phyloP scores from a whole-genome alignment of 2,888 invertebrate genomes.

The Napeogenes inachia region DNA sequence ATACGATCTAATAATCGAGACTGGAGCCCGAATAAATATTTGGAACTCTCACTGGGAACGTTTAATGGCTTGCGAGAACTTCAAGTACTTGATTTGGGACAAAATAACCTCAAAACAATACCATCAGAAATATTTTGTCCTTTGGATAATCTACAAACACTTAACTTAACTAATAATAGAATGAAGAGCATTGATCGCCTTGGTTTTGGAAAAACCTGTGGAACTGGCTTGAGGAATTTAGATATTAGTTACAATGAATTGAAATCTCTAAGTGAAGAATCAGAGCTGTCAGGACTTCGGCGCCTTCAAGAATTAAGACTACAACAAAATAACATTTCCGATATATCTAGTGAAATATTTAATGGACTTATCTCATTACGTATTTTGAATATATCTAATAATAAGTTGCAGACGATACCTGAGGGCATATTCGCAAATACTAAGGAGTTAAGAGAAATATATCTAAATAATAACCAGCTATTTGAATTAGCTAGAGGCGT shows the following conservation, averaged over 20 bases:
- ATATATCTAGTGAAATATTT: conserved; percentile 87
- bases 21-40: conserved; percentile 85
- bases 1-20: conserved; percentile 88
- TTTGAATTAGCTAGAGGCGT: conserved; percentile 89
- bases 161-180: conserved; percentile 90
- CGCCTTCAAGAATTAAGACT: conserved; percentile 87
- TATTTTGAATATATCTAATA: conserved; percentile 90
- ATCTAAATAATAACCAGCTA: conserved; percentile 91
- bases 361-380: conserved; percentile 87
- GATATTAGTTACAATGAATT: conserved; percentile 90
- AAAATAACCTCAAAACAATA: conserved; percentile 87
- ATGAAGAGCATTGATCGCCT: conserved; percentile 86
- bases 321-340: conserved; percentile 88
- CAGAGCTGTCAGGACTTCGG: conserved; percentile 84
- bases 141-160: conserved; percentile 85
- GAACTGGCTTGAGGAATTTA: conserved; percentile 84
- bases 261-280: conserved; percentile 83
- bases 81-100: conserved; percentile 85
- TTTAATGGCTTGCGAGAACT: conserved; percentile 88
- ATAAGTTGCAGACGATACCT: conserved; percentile 88
- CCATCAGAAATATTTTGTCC: conserved; percentile 89
- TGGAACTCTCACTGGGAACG: conserved; percentile 85
- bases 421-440: conserved; percentile 89
- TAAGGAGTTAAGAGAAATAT: conserved; percentile 89
- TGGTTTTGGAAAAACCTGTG: conserved; percentile 82